phyloP scores from a whole-genome alignment of 2,888 invertebrate genomes.

The Drosophila niveifrons region DNA sequence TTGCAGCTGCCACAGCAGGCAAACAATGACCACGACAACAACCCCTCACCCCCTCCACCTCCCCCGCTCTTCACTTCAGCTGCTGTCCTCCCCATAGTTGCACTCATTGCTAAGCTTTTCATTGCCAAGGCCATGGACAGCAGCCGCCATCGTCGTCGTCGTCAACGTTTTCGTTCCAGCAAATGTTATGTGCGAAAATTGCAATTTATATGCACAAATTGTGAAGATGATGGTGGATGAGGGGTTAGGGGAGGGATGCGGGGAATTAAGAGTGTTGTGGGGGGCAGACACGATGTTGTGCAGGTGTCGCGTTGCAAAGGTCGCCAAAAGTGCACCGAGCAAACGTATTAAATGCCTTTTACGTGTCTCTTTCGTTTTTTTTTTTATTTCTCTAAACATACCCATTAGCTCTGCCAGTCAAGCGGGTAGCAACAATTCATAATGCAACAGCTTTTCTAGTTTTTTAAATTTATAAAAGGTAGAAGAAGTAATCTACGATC shows the following conservation, averaged over 20 bases:
- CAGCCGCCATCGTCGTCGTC: conserved; percentile 4
- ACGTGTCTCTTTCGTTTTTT: conserved; percentile 32
- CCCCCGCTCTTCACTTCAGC: neutral
- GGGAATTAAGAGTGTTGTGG: no score
- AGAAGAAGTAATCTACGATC: no score
- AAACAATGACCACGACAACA: conserved; percentile 50
- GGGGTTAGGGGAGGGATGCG: neutral
- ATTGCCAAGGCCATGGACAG: conserved; percentile 72
- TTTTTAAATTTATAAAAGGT: no score
- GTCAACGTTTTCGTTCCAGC: conserved; percentile 5
- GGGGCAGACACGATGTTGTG: neutral
- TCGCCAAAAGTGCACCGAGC: conserved; percentile 21
- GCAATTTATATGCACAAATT: conserved; percentile 43
- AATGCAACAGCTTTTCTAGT: no score
- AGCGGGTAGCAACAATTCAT: neutral
- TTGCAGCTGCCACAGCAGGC: conserved; percentile 32
- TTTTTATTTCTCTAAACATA: neutral
- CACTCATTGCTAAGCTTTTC: conserved; percentile 41
- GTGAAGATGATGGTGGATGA: neutral
- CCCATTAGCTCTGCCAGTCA: neutral
- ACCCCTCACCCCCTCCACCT: neutral
- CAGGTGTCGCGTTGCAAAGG: conserved; percentile 61
- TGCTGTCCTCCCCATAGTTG: conserved; percentile 1
- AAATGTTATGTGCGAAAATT: conserved; percentile 34
- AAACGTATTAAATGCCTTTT: conserved; percentile 43